phyloP scores from a whole-genome alignment of 2,113 vertebrate genomes.

The Sebastes schlegelii region DNA sequence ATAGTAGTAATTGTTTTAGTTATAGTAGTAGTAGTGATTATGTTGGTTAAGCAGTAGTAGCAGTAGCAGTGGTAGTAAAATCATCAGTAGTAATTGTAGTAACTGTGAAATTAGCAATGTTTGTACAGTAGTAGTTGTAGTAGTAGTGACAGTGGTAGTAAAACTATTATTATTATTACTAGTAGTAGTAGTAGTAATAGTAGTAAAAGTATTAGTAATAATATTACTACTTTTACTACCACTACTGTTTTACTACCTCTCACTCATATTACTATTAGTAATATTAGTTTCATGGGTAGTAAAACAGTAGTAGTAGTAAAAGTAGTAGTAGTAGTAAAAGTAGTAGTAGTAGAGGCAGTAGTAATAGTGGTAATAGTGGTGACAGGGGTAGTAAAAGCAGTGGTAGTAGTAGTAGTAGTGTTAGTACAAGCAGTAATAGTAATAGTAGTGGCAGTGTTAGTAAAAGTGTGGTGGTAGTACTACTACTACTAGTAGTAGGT shows the following conservation, averaged over 20 bases:
- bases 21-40: not conserved
- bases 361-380: too few species aligned
- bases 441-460: not conserved
- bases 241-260: too few species aligned
- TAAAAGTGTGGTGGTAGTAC: not conserved
- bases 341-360: too few species aligned
- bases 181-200: not conserved
- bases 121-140: not conserved
- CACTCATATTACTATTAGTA: not conserved
- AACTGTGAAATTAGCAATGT: not conserved
- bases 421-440: not conserved
- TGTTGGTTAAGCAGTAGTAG: not conserved
- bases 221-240: too few species aligned
- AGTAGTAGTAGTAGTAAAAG: too few species aligned
- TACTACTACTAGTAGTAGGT: too few species aligned
- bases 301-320: not conserved
- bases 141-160: not conserved
- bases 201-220: not conserved
- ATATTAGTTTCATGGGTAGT: not conserved
- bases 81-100: not conserved
- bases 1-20: not conserved
- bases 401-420: not conserved
- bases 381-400: not conserved
- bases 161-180: not conserved
- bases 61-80: not conserved